These are phyloP conservation scores for Prolemur simus DNA, from an alignment of 2,113 vertebrate genomes.

Conservation along the genomic window DNA sequence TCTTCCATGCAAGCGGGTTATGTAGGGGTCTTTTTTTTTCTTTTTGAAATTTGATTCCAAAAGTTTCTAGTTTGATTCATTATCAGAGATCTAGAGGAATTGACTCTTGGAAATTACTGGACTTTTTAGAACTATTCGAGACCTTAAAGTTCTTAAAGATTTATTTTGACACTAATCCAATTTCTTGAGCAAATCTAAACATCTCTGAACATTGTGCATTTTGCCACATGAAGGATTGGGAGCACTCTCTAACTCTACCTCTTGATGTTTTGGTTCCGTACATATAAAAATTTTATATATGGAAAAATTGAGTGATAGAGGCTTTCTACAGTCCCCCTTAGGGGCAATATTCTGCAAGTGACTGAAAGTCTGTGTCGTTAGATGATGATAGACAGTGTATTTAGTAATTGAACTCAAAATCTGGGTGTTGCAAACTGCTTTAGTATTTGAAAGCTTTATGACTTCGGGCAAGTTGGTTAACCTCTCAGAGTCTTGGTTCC, in stretches of 20 bases:
- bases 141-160: neutral
- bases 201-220: neutral
- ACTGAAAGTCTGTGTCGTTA: neutral
- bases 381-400: neutral
- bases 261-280: neutral
- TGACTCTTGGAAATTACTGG: neutral
- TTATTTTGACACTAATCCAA: neutral
- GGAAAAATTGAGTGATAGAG: neutral
- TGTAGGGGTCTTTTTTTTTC: neutral
- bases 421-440: neutral
- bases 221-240: constrained; percentile 6
- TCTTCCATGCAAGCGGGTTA: neutral
- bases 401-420: neutral
- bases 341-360: neutral
- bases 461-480: neutral
- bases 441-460: neutral
- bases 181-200: constrained; percentile 38
- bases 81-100: constrained; percentile 22
- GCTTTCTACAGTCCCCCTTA: neutral
- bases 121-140: neutral
- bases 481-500: neutral
- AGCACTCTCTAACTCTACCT: neutral
- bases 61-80: constrained; percentile 38
- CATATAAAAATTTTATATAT: neutral
- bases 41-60: neutral